Base-by-base conservation (phyloP, 30 jellyfish, hydroid and myxozoan genomes). In the Aurelia aurita region DNA sequence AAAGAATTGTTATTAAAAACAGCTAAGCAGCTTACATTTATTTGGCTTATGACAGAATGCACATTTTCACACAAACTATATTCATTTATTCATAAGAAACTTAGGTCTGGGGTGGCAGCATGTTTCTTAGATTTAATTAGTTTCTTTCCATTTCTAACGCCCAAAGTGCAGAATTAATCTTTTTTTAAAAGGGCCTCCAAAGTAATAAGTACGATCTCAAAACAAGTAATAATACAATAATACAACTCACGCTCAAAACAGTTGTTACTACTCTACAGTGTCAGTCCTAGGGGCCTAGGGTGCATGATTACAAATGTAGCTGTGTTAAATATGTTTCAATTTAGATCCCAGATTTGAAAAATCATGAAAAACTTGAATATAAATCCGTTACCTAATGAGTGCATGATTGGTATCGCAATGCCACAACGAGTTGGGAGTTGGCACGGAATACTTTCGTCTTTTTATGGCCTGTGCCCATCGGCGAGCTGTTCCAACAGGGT, bases 401-500 rank as follows among this genome's bases (percentile, higher is more conserved):
- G 59, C 58, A 55, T 77, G 89, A 35, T 77, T 32, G n/a, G 75
- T 55, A 57, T 77, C 89, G 26, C 59, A n/a, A 66, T 80, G 91
- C 85, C 84, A 65, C 19, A 80, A 46, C 74, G 87, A 58, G 29
- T 28, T 58, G 29, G 89, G 87, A 11, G 66, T 13, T 11, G 86
- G 86, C 29, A 80, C 86, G 23, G 51, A 9, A 67, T 67, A 80
- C n/a, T 26, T 25, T 66, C 91, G 58, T 47, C 86, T 44, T 47
- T 25, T 32, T 20, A 80, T 46, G 19, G 72, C 58, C 47, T 80
- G 91, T 51, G 62, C 20, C 59, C 84, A 47, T 29, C 75, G 28
- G 43, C 73, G 65, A n/a, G 79, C 74, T 18, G 79, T 53, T 63
- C 91, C 91, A 10, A 18, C 86, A 47, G 91, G 86, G 39, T 67